These are phyloP conservation scores for Centruroides sculpturatus DNA, from an alignment of 1,140 invertebrate species.

Conservation along the genomic window DNA sequence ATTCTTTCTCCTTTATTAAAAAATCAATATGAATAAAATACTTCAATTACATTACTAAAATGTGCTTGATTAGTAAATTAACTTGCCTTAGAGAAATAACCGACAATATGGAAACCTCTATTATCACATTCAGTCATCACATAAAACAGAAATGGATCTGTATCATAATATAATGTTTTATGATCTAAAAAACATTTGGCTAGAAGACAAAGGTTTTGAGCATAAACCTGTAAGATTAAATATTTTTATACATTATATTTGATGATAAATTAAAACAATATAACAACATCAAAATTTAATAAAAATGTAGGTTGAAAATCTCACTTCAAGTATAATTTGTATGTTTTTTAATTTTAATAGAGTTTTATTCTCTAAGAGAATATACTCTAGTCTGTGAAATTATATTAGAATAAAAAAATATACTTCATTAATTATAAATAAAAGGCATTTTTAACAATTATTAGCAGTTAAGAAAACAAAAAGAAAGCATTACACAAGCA, in stretches of 20 bases:
- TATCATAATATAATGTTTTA: conserved; percentile 98
- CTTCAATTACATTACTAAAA: background rate
- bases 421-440: too few species aligned
- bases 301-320: too few species aligned
- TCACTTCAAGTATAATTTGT: too few species aligned
- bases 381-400: too few species aligned
- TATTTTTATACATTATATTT: background rate
- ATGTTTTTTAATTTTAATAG: too few species aligned
- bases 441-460: too few species aligned
- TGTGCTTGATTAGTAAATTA: background rate
- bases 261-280: too few species aligned
- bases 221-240: conserved; percentile 48
- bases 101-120: conserved; percentile 81
- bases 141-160: conserved; percentile 98
- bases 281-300: too few species aligned
- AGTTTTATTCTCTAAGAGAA: too few species aligned
- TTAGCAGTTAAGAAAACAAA: too few species aligned
- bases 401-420: too few species aligned
- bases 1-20: conserved; percentile 73
- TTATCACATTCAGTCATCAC: conserved; percentile 86
- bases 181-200: conserved; percentile 98
- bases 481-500: too few species aligned
- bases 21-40: background rate
- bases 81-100: conserved; percentile 87
- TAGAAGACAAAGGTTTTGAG: conserved; percentile 94